Percentiles rank a stretch among this genome's conserved stretches.
phyloP scores from a whole-genome alignment of 2,113 vertebrate genomes.

The Tiliqua scincoides region DNA sequence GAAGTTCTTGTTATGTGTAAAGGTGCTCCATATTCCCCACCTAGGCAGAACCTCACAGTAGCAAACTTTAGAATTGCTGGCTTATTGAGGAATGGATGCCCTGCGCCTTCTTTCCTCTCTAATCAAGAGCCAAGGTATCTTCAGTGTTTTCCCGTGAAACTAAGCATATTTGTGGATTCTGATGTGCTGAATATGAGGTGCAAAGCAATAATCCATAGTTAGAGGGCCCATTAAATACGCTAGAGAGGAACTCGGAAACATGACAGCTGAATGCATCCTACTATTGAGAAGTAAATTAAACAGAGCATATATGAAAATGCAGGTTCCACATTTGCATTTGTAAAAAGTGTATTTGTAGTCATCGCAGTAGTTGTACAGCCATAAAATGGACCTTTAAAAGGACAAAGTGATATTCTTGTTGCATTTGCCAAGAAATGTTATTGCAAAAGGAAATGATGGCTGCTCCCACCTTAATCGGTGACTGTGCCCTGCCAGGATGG shows the following conservation, averaged over 20 bases:
- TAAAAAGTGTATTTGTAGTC: accelerated
- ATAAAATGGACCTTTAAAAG: neutral
- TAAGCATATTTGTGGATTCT: neutral
- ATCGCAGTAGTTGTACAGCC: neutral
- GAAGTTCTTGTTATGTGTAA: neutral
- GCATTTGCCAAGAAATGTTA: constrained; percentile 13
- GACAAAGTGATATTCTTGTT: neutral
- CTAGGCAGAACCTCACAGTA: neutral
- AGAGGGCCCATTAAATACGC: accelerated
- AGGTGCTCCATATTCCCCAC: neutral
- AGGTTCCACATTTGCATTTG: too few relatives aligned
- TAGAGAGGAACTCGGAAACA: neutral
- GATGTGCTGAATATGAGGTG: too few relatives aligned
- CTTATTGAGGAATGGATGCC: neutral
- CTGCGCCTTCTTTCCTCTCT: neutral
- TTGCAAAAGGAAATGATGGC: neutral
- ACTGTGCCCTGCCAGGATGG: neutral
- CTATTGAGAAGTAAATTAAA: neutral
- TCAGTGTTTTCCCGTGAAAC: neutral
- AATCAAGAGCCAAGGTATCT: neutral
- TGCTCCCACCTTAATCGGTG: neutral
- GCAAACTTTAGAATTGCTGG: neutral
- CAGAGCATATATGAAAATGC: accelerated
- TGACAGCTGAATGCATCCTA: neutral
- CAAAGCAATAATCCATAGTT: neutral